These are phyloP conservation scores for Henicopernis longicauda DNA, from an alignment of 2,113 vertebrate species.

Conservation along the genomic window DNA sequence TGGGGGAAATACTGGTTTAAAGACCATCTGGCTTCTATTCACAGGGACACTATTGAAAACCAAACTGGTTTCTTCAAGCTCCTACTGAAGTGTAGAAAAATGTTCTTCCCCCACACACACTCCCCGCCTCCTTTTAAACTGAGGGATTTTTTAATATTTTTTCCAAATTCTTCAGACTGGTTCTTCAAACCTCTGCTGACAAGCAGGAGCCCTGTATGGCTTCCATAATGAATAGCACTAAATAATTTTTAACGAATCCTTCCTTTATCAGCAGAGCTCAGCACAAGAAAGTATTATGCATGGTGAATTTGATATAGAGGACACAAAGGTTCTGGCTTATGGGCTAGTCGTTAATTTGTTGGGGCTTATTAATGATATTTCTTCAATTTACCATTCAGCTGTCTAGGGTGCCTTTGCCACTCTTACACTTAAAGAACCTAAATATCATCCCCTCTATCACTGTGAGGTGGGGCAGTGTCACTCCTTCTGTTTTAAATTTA, in stretches of 20 bases:
- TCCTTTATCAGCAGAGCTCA: slow-evolving; percentile 61
- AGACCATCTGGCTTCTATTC: slow-evolving; percentile 44
- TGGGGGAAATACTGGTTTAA: slow-evolving; percentile 25
- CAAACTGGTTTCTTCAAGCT: slow-evolving; percentile 19
- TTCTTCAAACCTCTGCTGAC: slow-evolving; percentile 34
- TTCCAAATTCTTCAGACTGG: background rate
- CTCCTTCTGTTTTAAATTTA: background rate
- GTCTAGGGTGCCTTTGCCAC: background rate
- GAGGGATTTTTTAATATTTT: background rate
- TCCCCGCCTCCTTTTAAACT: background rate
- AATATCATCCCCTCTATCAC: background rate
- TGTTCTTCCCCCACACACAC: background rate
- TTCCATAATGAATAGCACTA: slow-evolving; percentile 23
- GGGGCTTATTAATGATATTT: background rate
- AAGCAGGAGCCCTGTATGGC: background rate
- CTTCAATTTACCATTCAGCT: background rate
- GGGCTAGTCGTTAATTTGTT: slow-evolving; percentile 17
- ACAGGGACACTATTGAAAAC: slow-evolving; percentile 32
- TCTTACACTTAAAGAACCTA: background rate
- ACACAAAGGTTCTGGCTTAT: slow-evolving; percentile 32
- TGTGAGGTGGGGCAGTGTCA: background rate
- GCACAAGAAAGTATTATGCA: slow-evolving; percentile 30
- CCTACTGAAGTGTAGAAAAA: slow-evolving; percentile 14
- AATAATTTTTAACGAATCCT: slow-evolving; percentile 58
- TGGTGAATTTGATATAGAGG: slow-evolving; percentile 34